Conservation (phyloP, 1,140 invertebrate genomes). For the Diachasma alloeum region DNA sequence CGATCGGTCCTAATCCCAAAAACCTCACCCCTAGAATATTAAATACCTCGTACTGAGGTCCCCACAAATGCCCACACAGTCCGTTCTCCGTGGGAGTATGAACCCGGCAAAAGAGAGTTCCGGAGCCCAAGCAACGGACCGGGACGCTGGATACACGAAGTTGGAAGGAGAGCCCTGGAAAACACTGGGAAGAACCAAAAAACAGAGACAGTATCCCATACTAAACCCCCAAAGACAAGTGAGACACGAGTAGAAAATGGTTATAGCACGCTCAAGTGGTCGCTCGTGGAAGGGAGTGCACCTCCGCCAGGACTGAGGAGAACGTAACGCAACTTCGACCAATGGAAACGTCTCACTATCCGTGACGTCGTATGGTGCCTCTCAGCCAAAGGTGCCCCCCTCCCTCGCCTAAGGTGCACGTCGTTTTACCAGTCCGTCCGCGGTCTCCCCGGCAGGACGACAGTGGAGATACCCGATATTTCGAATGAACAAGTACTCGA, state of each 20-base stretch:
- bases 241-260: conserved; percentile 35
- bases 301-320: conserved; percentile 27
- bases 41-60: not conserved
- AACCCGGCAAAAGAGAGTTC: conserved; percentile 18
- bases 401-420: conserved; percentile 52
- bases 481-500: not conserved
- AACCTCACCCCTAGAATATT: no score
- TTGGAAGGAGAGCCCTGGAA: conserved; percentile 18
- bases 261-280: not conserved
- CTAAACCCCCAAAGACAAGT: conserved; percentile 28
- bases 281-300: conserved; percentile 16
- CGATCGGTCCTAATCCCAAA: no score
- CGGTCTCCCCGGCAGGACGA: conserved; percentile 58
- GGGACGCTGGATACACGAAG: conserved; percentile 15
- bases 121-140: conserved; percentile 25
- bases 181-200: not conserved
- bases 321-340: conserved; percentile 41
- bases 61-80: not conserved
- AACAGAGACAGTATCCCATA: conserved; percentile 3
- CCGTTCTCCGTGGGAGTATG: conserved; percentile 32
- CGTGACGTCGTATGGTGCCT: conserved; percentile 52
- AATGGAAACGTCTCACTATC: conserved; percentile 45
- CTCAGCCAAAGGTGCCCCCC: conserved; percentile 26
- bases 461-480: conserved; percentile 19
- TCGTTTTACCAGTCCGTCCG: conserved; percentile 57